phyloP scores from a whole-genome alignment of 1,140 invertebrate genomes.

The Nasonia giraulti region DNA sequence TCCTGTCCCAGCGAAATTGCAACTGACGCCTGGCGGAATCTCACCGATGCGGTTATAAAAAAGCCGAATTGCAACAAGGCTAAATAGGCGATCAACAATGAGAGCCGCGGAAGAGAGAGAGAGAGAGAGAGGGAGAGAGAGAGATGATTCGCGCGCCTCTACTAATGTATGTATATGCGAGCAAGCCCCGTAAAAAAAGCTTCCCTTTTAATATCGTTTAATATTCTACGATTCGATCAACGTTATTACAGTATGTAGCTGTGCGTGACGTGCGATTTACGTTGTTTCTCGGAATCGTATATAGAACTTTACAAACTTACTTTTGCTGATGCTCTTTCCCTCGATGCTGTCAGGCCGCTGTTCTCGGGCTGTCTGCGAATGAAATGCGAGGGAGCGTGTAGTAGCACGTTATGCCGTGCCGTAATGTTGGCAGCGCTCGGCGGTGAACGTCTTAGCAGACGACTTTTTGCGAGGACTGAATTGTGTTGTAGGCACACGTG shows the following conservation, averaged over 20 bases:
- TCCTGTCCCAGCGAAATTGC: neutral
- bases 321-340: neutral
- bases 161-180: neutral
- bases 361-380: neutral
- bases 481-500: neutral
- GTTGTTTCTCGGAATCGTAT: neutral
- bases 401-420: neutral
- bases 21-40: slow-evolving; percentile 16
- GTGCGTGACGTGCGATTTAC: neutral
- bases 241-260: too few relatives aligned
- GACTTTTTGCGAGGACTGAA: neutral
- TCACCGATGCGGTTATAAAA: slow-evolving; percentile 9
- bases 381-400: slow-evolving; percentile 13
- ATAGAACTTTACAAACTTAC: neutral
- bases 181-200: too few relatives aligned
- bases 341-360: neutral
- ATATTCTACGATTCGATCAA: too few relatives aligned
- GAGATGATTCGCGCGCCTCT: slow-evolving; percentile 22
- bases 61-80: slow-evolving; percentile 24
- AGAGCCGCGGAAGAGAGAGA: slow-evolving; percentile 29
- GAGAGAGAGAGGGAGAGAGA: neutral
- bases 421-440: slow-evolving; percentile 31
- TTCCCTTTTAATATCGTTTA: too few relatives aligned
- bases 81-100: slow-evolving; percentile 42
- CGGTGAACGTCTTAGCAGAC: slow-evolving; percentile 11